A percentile compares a stretch with the other conserved stretches of the same genome.
Evolutionary conservation across 2,113 vertebrate genomes (phyloP).

Genomic region (Leptosomus discolor): DNA sequence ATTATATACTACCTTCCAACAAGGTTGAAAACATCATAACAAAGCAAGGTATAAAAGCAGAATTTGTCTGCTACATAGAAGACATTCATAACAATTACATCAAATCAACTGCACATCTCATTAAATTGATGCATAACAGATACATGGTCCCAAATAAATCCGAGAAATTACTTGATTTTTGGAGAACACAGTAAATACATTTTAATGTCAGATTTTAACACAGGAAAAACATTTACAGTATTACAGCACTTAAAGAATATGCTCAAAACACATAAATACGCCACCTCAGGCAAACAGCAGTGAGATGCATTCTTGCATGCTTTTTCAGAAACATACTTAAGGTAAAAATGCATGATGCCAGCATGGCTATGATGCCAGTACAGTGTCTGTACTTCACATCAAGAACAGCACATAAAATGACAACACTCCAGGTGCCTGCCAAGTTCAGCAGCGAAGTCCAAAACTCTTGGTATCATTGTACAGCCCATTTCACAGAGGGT

Average conservation of each 20-base stretch:
- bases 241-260: neutral
- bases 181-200: neutral
- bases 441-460: neutral
- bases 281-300: neutral
- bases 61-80: neutral
- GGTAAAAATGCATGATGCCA: fast-evolving
- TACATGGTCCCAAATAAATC: neutral
- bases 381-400: neutral
- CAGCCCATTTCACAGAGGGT: neutral
- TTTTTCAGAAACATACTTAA: neutral
- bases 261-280: neutral
- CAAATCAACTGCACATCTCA: neutral
- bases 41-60: neutral
- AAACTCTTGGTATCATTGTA: neutral
- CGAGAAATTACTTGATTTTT: neutral
- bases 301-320: neutral
- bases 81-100: neutral
- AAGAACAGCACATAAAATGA: neutral
- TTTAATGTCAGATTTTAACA: neutral
- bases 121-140: neutral
- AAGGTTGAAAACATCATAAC: neutral
- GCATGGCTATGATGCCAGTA: neutral
- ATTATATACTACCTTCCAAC: neutral
- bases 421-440: neutral
- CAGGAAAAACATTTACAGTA: neutral